These are phyloP conservation scores for Bombus sylvicola DNA, from an alignment of 1,140 invertebrate genomes.

Conservation along the genomic window DNA sequence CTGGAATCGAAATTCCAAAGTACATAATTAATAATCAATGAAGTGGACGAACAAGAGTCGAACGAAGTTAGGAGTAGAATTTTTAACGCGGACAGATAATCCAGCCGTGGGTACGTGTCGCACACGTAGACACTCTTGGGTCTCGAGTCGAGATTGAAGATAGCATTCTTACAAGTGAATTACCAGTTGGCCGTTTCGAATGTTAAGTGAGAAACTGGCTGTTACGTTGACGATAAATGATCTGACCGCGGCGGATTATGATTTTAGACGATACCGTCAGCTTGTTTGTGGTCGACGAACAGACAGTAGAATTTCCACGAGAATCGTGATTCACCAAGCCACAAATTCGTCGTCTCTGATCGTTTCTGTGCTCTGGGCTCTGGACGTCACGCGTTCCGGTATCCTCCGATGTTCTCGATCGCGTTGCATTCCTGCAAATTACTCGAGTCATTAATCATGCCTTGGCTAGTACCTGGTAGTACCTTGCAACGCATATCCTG, in stretches of 20 bases:
- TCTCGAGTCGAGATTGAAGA: conserved; percentile 1
- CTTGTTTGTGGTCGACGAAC: conserved; percentile 22
- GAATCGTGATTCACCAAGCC: conserved; percentile 53
- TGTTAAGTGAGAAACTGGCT: conserved; percentile 38
- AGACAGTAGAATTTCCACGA: neutral
- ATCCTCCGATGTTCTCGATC: neutral
- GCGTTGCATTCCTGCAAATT: conserved; percentile 21
- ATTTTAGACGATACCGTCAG: conserved; percentile 61
- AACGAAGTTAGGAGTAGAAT: conserved; percentile 3
- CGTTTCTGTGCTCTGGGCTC: neutral
- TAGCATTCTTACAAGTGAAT: conserved; percentile 48
- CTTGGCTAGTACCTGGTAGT: neutral
- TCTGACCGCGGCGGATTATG: conserved; percentile 51
- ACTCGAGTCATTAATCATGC: conserved; percentile 32
- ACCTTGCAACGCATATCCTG: neutral
- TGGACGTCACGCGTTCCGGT: neutral
- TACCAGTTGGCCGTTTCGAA: conserved; percentile 24
- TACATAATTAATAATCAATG: neutral
- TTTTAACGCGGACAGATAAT: neutral
- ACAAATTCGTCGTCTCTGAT: conserved; percentile 8
- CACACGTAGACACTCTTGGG: neutral
- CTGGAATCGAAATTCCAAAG: neutral
- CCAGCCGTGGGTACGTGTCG: neutral
- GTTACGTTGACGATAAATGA: conserved; percentile 51
- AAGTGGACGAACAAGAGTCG: neutral